Percentiles rank a stretch among this genome's conserved stretches.
These are phyloP conservation scores for Antheraea assamensis DNA, from an alignment of 2,888 invertebrate species.

Conservation along the genomic window DNA sequence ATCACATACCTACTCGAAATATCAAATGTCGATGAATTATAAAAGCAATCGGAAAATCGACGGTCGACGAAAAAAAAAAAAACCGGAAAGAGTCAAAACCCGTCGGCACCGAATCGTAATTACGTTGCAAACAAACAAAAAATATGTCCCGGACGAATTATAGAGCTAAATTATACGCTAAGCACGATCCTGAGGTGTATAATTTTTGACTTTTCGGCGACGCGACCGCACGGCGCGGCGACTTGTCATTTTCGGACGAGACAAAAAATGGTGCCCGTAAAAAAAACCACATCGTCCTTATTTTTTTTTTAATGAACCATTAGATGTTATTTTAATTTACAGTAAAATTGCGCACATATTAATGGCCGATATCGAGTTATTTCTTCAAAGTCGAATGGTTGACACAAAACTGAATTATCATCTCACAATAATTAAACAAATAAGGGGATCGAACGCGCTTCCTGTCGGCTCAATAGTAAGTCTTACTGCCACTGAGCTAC, in stretches of 20 bases:
- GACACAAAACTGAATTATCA: not conserved
- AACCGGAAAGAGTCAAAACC: constrained; percentile 55
- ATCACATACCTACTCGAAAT: constrained; percentile 20
- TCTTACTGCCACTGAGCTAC: too few relatives aligned
- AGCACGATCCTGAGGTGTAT: constrained; percentile 31
- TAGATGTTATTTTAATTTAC: not conserved
- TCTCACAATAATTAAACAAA: not conserved
- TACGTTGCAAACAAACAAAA: constrained; percentile 51
- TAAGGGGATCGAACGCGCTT: not conserved
- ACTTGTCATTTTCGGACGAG: constrained; percentile 55
- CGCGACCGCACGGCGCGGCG: constrained; percentile 31
- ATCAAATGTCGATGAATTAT: constrained; percentile 24
- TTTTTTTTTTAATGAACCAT: not conserved
- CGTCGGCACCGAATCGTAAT: constrained; percentile 47
- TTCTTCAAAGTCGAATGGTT: not conserved
- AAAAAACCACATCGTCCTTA: constrained; percentile 24
- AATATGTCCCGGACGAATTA: constrained; percentile 58
- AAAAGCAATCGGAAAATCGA: constrained; percentile 38
- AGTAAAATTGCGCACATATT: not conserved
- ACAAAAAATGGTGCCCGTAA: constrained; percentile 35
- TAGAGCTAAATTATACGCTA: constrained; percentile 67
- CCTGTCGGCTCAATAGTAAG: too few relatives aligned
- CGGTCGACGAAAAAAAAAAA: constrained; percentile 36
- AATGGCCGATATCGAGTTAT: not conserved
- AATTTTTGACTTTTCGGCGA: constrained; percentile 44